A percentile compares a stretch with the other conserved stretches of the same genome.
Conservation (phyloP, 1,140 invertebrate genomes). For the Thaumetopoea pityocampa region DNA sequence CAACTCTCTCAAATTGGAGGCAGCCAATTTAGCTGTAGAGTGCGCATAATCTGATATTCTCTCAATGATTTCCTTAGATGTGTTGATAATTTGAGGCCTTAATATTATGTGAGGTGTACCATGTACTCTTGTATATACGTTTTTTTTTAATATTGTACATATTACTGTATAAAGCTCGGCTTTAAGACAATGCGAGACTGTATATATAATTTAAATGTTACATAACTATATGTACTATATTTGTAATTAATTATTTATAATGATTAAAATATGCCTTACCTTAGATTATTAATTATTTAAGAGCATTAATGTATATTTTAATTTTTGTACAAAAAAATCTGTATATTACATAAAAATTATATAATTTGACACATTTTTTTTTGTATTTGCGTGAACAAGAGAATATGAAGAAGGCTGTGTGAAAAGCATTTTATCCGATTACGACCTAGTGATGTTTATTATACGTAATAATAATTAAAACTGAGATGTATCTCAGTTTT, state of each 20-base stretch:
- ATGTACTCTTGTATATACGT: constrained; percentile 34
- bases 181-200: constrained; percentile 65
- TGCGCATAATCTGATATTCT: constrained; percentile 4
- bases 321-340: constrained; percentile 56
- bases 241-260: constrained; percentile 69
- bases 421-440: constrained; percentile 43
- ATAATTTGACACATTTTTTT: constrained; percentile 43
- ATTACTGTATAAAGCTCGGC: constrained; percentile 54
- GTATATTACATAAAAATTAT: constrained; percentile 14
- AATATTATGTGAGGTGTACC: constrained; percentile 15
- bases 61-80: background rate
- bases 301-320: constrained; percentile 31
- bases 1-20: constrained; percentile 42
- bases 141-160: constrained; percentile 39
- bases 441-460: too few species aligned
- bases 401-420: constrained; percentile 47
- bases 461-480: constrained; percentile 3
- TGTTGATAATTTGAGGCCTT: constrained; percentile 26
- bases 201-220: constrained; percentile 58
- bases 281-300: constrained; percentile 55
- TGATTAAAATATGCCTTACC: constrained; percentile 61
- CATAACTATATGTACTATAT: constrained; percentile 57
- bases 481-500: constrained; percentile 21
- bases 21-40: constrained; percentile 47
- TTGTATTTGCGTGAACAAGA: constrained; percentile 35